Evolutionary conservation across 2,888 invertebrate genomes (phyloP).

Genomic region (Rotaria sp.): DNA sequence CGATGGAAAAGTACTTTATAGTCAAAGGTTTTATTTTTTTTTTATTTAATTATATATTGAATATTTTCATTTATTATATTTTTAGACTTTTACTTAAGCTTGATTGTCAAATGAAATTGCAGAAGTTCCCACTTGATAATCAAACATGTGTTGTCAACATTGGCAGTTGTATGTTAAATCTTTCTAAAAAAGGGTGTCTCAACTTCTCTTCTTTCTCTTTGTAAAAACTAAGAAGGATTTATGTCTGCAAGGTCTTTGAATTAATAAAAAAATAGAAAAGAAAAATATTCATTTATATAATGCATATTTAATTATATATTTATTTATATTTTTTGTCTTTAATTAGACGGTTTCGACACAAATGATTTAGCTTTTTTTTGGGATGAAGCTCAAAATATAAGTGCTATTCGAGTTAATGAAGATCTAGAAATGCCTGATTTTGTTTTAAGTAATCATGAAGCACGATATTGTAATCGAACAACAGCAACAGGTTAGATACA

Average conservation of each 20-base stretch:
- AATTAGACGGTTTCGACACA: conserved; percentile 34
- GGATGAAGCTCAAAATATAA: background rate
- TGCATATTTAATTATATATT: no score
- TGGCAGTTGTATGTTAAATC: conserved; percentile 37
- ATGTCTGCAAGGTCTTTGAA: background rate
- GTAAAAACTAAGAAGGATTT: background rate
- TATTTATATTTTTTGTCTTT: background rate
- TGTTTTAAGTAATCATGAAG: conserved; percentile 37
- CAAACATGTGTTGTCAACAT: conserved; percentile 41
- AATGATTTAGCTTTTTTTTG: conserved; percentile 38
- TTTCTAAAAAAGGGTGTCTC: no score
- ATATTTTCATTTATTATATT: background rate
- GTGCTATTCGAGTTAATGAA: conserved; percentile 39
- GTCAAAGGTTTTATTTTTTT: conserved; percentile 30
- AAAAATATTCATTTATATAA: background rate
- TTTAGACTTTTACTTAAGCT: conserved; percentile 34
- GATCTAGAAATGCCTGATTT: conserved; percentile 42
- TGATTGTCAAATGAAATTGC: conserved; percentile 41
- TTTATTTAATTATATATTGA: no score
- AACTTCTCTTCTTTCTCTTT: background rate
- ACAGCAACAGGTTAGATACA: conserved; percentile 39
- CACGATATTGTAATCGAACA: conserved; percentile 40
- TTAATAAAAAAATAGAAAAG: background rate
- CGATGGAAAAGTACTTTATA: conserved; percentile 38
- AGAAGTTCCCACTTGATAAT: conserved; percentile 41